Evolutionary conservation across 2,888 invertebrate species (phyloP), one percentile per base, ranked within the genome.

Genomic region (Neoaliturus tenellus): DNA sequence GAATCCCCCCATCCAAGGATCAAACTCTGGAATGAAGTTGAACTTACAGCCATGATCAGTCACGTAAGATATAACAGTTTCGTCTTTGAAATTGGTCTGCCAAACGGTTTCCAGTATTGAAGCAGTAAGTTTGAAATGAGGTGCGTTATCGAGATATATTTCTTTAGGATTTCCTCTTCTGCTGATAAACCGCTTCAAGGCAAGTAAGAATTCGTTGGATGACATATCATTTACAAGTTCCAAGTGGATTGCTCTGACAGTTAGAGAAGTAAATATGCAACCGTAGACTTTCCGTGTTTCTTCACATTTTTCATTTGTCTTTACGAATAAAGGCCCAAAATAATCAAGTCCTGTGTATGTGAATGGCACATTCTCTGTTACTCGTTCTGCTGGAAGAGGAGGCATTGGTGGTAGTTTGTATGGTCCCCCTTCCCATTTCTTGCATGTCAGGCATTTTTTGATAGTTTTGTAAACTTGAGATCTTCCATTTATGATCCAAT

Each of bases 301-400:
- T 23, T 55, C 23, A n/a, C n/a, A n/a, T 1, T 25, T 23, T 12
- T 6, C 2, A 20, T 20, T 23, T 10, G 23, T 23, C 5, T 20
- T 39, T 41, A 84, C 82, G 8, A 4, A 39, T 4, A 84, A 44
- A 5, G 73, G 78, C 0, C 84, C 84, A 25, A 84, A 69, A 51
- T 84, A 84, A 28, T 84, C 84, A 25, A 84, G 20, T 23, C 84
- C 84, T n/a, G 82, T 84, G 39, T 82, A 83, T 2, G 81, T 31
- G 25, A 84, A 84, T 12, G 82, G 55, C 0, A 41, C 14, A 33
- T 28, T 31, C n/a, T 4, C 17, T 5, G 75, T 35, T 17, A 83
- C 75, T 8, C 83, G 75, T 28, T 28, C 83, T 12, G 25, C 10
- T 12, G 83, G 83, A 17, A 83, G 33, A 8, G 35, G 35, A 31